Conservation (phyloP, 2,113 vertebrate species). For the Alligator sinensis region DNA sequence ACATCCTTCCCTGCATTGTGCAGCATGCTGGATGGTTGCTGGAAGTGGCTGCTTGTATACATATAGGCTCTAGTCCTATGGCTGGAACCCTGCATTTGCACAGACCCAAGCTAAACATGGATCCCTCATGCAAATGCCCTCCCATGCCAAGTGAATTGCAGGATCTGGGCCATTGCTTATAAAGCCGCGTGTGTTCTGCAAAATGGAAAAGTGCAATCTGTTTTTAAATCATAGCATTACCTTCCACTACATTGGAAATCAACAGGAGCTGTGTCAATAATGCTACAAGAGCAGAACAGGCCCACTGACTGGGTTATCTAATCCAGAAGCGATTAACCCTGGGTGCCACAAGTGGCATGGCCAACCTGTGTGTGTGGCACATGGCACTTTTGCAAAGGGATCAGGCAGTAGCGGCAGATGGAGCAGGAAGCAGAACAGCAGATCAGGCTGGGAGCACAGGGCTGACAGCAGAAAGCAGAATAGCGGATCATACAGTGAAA, state of each 20-base stretch:
- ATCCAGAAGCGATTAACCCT: no score
- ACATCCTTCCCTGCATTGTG: background rate
- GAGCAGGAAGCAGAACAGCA: no score
- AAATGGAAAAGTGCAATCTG: background rate
- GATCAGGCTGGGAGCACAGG: no score
- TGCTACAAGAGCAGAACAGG: background rate
- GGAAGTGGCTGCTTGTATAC: accelerated
- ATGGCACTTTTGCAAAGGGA: no score
- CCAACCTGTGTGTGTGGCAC: no score
- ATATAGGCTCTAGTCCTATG: background rate
- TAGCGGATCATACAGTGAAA: no score
- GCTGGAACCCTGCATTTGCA: background rate
- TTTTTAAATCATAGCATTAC: background rate
- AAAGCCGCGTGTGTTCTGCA: background rate
- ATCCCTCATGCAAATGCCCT: no score
- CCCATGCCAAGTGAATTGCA: background rate
- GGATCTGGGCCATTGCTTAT: background rate
- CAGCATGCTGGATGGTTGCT: background rate
- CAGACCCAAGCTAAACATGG: background rate
- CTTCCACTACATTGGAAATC: background rate
- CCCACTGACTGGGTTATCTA: background rate
- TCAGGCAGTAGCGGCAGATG: no score
- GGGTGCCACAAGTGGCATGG: no score
- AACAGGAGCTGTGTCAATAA: background rate
- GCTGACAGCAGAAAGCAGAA: no score